These are phyloP conservation scores for Cephus pulcher DNA, from an alignment of 2,888 invertebrate genomes.

Conservation along the genomic window DNA sequence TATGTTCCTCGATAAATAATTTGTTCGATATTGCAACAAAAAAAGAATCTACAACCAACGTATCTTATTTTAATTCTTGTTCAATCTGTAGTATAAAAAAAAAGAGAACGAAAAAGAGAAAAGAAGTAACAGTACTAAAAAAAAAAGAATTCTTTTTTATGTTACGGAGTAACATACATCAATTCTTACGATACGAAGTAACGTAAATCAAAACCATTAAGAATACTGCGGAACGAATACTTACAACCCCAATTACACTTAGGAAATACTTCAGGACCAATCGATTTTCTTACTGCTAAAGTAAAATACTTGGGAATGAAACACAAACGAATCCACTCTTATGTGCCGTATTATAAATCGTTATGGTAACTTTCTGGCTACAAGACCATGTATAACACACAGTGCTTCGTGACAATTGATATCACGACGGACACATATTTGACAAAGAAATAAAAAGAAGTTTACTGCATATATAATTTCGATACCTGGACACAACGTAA, in stretches of 20 bases:
- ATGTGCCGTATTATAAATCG: slow-evolving; percentile 16
- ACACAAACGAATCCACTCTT: slow-evolving; percentile 11
- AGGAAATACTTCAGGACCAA: neutral
- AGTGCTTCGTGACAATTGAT: neutral
- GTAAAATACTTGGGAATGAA: slow-evolving; percentile 26
- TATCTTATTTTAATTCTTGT: neutral
- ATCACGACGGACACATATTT: neutral
- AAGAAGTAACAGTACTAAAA: neutral
- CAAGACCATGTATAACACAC: slow-evolving; percentile 13
- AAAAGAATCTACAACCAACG: neutral
- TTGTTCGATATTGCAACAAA: neutral
- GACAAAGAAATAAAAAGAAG: neutral
- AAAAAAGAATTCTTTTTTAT: neutral
- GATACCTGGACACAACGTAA: slow-evolving; percentile 13
- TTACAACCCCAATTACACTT: neutral
- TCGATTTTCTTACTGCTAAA: slow-evolving; percentile 16
- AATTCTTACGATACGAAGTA: neutral
- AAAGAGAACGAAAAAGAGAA: neutral
- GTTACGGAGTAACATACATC: too few relatives aligned
- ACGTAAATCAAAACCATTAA: neutral
- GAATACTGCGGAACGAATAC: neutral
- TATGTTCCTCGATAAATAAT: neutral
- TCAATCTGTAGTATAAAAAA: neutral
- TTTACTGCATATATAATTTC: slow-evolving; percentile 13
- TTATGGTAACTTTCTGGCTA: slow-evolving; percentile 25